These are phyloP conservation scores for Penaeus monodon DNA, from an alignment of 2,888 invertebrate species.

Conservation along the genomic window DNA sequence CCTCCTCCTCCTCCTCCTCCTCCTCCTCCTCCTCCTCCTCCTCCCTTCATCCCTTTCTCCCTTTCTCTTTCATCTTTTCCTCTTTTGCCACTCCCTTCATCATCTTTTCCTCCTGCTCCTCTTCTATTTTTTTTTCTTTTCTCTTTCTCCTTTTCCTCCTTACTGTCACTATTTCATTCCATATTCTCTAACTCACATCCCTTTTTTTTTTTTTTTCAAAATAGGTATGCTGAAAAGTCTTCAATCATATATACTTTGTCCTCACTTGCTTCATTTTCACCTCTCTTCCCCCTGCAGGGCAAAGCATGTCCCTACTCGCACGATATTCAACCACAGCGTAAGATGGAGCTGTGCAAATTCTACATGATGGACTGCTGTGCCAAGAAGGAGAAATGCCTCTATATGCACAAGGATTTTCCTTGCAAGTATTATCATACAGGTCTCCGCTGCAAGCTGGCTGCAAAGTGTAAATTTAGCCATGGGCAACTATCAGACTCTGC, in stretches of 20 bases:
- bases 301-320: conserved; percentile 90
- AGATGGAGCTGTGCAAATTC: conserved; percentile 95
- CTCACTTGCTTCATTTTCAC: conserved; percentile 23
- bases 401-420: conserved; percentile 96
- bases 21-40: conserved; percentile 18
- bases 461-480: conserved; percentile 95
- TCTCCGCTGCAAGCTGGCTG: conserved; percentile 79
- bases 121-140: no score
- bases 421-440: conserved; percentile 97
- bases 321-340: conserved; percentile 83
- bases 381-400: conserved; percentile 93
- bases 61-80: no score
- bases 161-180: no score
- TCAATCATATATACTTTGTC: background rate
- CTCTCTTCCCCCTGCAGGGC: conserved; percentile 72
- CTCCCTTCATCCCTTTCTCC: conserved; percentile 60
- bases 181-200: no score
- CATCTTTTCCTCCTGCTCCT: no score
- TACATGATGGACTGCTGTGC: conserved; percentile 95
- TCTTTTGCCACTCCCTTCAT: no score
- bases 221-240: no score
- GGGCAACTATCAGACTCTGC: conserved; percentile 86
- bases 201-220: no score
- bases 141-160: no score
- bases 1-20: background rate